These are phyloP conservation scores for Hylaeus volcanicus DNA, from an alignment of 1,140 invertebrate genomes.

Conservation along the genomic window DNA sequence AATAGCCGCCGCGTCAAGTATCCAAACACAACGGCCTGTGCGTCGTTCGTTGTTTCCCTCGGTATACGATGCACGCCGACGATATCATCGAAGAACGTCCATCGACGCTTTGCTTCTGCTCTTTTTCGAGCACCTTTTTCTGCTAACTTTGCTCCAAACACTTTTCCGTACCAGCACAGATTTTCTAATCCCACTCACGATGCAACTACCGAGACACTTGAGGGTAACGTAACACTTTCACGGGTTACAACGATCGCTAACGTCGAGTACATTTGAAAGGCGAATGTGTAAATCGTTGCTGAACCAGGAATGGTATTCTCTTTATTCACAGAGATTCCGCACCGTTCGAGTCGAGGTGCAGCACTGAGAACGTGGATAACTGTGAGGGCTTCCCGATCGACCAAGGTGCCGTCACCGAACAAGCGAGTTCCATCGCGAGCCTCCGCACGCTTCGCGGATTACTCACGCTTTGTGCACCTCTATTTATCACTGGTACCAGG, in stretches of 20 bases:
- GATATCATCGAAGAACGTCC: slow-evolving; percentile 33
- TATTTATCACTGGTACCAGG: slow-evolving; percentile 27
- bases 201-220: too few relatives aligned
- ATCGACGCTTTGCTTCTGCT: background rate
- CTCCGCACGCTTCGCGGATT: slow-evolving; percentile 36
- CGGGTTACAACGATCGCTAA: too few relatives aligned
- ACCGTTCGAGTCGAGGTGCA: background rate
- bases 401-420: slow-evolving; percentile 38
- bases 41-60: slow-evolving; percentile 59
- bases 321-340: background rate
- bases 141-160: background rate
- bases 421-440: slow-evolving; percentile 59
- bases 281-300: too few relatives aligned
- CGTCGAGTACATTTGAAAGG: background rate
- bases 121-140: background rate
- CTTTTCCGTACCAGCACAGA: too few relatives aligned
- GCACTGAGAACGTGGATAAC: slow-evolving; percentile 35
- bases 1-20: slow-evolving; percentile 66
- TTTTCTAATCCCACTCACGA: too few relatives aligned
- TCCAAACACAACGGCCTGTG: slow-evolving; percentile 64
- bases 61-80: slow-evolving; percentile 35
- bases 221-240: too few relatives aligned
- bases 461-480: slow-evolving; percentile 46
- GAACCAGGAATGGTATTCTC: background rate
- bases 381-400: slow-evolving; percentile 40